Percentiles rank a stretch among this genome's conserved stretches.
These are phyloP conservation scores for Illadopsis cleaveri DNA, from an alignment of 2,113 vertebrate genomes.

Conservation along the genomic window DNA sequence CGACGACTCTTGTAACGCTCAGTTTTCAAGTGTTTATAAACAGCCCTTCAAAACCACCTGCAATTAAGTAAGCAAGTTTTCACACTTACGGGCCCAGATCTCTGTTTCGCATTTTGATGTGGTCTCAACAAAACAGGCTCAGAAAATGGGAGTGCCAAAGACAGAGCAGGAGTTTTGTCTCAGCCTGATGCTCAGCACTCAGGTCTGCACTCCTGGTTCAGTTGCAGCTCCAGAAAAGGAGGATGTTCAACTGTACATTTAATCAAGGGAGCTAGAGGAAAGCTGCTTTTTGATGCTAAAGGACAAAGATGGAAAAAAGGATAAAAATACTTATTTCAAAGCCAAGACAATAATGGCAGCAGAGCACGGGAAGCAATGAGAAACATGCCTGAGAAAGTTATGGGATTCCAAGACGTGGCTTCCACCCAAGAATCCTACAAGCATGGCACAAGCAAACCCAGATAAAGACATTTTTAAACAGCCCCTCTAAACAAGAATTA, in stretches of 20 bases:
- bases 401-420: conserved; percentile 57
- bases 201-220: neutral
- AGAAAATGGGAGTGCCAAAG: neutral
- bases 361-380: neutral
- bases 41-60: conserved; percentile 52
- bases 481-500: conserved; percentile 49
- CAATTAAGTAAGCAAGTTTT: conserved; percentile 61
- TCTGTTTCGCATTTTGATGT: conserved; percentile 40
- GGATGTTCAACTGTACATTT: neutral
- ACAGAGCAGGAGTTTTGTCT: neutral
- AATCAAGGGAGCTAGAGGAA: neutral
- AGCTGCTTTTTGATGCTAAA: neutral
- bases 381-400: conserved; percentile 42
- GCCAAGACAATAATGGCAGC: neutral
- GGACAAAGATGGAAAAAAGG: neutral
- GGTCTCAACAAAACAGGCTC: conserved; percentile 26
- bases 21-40: conserved; percentile 52
- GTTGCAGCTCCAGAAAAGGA: neutral
- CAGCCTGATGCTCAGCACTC: neutral
- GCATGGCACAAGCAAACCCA: conserved; percentile 36
- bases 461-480: conserved; percentile 57
- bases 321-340: neutral
- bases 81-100: conserved; percentile 40
- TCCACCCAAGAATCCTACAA: conserved; percentile 57
- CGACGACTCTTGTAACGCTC: neutral